Percentiles rank a stretch among this genome's conserved stretches.
phyloP scores from a whole-genome alignment of 2,113 vertebrate species.

The Chloropsis cyanopogon region DNA sequence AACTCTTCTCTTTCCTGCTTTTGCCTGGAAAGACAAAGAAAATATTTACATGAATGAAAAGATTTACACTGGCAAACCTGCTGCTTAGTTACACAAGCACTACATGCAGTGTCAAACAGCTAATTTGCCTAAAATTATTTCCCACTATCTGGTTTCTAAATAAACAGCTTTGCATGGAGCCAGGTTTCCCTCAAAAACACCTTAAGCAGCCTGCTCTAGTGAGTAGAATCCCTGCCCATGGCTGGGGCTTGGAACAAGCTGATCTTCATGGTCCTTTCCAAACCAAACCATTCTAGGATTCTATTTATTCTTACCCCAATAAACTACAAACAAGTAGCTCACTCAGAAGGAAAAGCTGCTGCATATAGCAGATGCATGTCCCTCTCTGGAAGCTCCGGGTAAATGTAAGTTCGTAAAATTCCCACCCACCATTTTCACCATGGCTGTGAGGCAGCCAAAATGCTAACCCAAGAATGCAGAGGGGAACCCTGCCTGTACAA shows the following conservation, averaged over 20 bases:
- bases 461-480: fast-evolving
- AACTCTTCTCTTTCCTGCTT: conserved; percentile 80
- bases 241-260: neutral
- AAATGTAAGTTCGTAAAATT: neutral
- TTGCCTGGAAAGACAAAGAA: conserved; percentile 65
- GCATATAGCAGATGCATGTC: neutral
- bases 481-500: neutral
- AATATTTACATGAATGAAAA: neutral
- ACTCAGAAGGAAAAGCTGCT: neutral
- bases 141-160: neutral
- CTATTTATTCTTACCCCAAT: neutral
- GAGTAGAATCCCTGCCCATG: neutral
- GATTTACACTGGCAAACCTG: neutral
- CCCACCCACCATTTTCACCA: neutral
- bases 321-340: neutral
- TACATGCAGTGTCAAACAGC: neutral
- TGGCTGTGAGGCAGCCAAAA: neutral
- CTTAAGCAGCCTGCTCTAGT: neutral
- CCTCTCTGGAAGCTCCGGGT: neutral
- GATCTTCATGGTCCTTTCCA: neutral
- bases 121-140: neutral
- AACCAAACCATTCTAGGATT: neutral
- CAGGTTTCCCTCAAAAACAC: neutral
- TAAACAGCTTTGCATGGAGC: neutral
- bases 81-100: neutral